phyloP scores from a whole-genome alignment of 1,140 invertebrate species.

The Drosophila repletoides region DNA sequence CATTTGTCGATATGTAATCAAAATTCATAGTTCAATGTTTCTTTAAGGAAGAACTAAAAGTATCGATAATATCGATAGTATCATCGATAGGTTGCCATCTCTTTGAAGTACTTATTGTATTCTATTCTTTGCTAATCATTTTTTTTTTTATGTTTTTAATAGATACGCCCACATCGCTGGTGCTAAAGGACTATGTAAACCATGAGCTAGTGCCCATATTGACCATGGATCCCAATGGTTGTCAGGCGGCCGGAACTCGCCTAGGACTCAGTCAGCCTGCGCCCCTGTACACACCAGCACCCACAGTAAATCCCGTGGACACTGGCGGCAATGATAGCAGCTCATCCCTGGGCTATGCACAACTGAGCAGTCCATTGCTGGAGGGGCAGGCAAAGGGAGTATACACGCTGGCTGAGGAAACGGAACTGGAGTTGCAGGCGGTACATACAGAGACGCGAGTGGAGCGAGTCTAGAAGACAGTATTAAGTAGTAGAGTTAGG shows the following conservation, averaged over 20 bases:
- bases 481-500: constrained; percentile 43
- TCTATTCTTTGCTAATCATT: not conserved
- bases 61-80: no score
- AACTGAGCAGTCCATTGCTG: constrained; percentile 57
- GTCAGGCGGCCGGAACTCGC: constrained; percentile 35
- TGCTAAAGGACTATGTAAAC: constrained; percentile 81
- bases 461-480: constrained; percentile 58
- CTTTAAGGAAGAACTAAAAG: no score
- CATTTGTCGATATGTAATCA: no score
- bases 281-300: constrained; percentile 35
- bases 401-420: constrained; percentile 86
- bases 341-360: constrained; percentile 33
- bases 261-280: constrained; percentile 3
- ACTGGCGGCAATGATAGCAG: constrained; percentile 22
- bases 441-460: constrained; percentile 82
- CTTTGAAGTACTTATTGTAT: no score
- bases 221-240: constrained; percentile 77
- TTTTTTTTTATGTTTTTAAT: constrained; percentile 56
- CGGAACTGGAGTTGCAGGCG: constrained; percentile 84
- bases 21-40: no score
- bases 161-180: constrained; percentile 85
- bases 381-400: constrained; percentile 83
- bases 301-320: constrained; percentile 8
- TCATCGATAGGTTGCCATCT: no score
- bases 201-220: constrained; percentile 81